phyloP scores from a whole-genome alignment of 2,888 invertebrate genomes.

The Eustalomyia histrio region DNA sequence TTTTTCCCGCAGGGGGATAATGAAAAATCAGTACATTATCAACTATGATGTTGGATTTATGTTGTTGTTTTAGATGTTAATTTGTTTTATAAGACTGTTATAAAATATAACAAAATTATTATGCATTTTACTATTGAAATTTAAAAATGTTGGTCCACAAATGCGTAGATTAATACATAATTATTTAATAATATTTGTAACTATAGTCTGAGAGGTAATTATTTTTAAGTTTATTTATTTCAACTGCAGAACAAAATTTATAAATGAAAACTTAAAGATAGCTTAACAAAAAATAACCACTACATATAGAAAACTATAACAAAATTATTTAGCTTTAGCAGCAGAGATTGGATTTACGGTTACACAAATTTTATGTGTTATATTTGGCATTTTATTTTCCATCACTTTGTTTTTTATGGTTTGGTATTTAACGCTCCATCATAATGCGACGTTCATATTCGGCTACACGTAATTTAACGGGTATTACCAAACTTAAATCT shows the following conservation, averaged over 20 bases:
- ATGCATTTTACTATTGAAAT: too few relatives aligned
- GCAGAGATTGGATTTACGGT: background rate
- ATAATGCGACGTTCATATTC: constrained; percentile 75
- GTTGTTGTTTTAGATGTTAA: too few relatives aligned
- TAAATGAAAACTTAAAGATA: background rate
- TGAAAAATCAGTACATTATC: too few relatives aligned
- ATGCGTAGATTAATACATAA: background rate
- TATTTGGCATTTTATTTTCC: background rate
- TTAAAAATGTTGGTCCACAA: background rate
- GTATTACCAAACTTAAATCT: constrained; percentile 75
- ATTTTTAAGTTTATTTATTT: constrained; percentile 4
- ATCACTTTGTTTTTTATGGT: background rate
- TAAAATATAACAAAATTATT: too few relatives aligned
- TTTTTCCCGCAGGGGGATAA: too few relatives aligned
- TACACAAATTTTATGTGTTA: background rate
- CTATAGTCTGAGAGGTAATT: background rate
- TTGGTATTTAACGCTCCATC: constrained; percentile 55
- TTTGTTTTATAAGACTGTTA: too few relatives aligned
- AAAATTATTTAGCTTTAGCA: too few relatives aligned
- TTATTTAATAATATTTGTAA: background rate
- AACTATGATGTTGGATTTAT: too few relatives aligned
- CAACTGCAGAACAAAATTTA: background rate
- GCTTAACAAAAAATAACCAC: constrained; percentile 2
- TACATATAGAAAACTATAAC: background rate
- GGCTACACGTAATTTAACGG: constrained; percentile 75